These are phyloP conservation scores for Moxostoma hubbsi DNA, from an alignment of 2,797 vertebrate genomes.

Conservation along the genomic window DNA sequence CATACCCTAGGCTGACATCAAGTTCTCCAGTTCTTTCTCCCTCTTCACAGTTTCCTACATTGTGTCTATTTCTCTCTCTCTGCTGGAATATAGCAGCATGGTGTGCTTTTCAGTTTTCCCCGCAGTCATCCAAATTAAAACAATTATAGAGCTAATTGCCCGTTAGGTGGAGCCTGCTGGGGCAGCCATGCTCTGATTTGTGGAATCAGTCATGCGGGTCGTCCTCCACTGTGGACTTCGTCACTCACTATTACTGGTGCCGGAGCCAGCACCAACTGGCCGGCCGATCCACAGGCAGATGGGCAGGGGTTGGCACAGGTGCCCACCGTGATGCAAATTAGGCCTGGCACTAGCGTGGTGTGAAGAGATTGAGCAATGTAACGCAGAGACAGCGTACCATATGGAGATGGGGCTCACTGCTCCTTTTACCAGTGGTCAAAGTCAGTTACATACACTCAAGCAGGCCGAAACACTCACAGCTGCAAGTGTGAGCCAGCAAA, in stretches of 20 bases:
- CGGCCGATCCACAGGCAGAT: constrained; percentile 23
- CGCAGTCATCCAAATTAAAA: constrained; percentile 63
- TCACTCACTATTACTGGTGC: constrained; percentile 21
- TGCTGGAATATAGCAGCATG: constrained; percentile 36
- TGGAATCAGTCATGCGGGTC: constrained; percentile 49
- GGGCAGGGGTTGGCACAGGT: constrained; percentile 53
- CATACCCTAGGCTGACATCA: constrained; percentile 3
- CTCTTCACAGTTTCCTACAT: not conserved
- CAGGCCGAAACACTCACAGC: constrained; percentile 43
- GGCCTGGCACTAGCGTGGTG: constrained; percentile 41
- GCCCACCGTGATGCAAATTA: constrained; percentile 55
- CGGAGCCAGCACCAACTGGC: not conserved
- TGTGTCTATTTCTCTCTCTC: constrained; percentile 36
- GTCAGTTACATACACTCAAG: constrained; percentile 41
- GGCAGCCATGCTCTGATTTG: constrained; percentile 55
- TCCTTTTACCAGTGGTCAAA: constrained; percentile 54
- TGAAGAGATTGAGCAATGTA: constrained; percentile 44
- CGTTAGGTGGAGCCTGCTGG: constrained; percentile 54
- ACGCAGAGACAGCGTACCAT: constrained; percentile 54
- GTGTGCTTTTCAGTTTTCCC: constrained; percentile 47
- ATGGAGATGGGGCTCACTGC: constrained; percentile 55
- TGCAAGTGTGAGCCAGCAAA: constrained; percentile 30
- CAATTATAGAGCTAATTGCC: constrained; percentile 64
- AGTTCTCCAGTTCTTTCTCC: constrained; percentile 15
- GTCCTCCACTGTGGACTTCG: constrained; percentile 33